A percentile compares a stretch with the other conserved stretches of the same genome.
Evolutionary conservation across 2,113 vertebrate species (phyloP).

Genomic region (Guaruba guarouba): DNA sequence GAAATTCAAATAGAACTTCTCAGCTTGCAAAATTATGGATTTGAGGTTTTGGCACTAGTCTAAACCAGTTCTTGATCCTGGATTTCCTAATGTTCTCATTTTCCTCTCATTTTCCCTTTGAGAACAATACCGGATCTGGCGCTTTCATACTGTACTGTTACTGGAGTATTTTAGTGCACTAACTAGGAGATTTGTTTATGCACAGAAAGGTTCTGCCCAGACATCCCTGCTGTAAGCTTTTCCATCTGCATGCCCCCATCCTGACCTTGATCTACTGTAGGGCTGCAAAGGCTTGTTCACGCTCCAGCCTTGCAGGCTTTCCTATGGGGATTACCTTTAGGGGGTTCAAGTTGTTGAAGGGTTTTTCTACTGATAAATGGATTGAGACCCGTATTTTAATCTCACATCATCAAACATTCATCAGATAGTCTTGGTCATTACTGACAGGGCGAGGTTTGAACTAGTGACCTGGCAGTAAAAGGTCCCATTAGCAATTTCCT

Average conservation of each 20-base stretch:
- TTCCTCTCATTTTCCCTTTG: constrained; percentile 8
- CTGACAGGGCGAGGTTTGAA: constrained; percentile 51
- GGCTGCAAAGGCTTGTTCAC: neutral
- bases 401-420: constrained; percentile 66
- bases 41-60: neutral
- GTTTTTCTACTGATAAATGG: constrained; percentile 51
- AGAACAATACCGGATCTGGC: constrained; percentile 13
- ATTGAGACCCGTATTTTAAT: constrained; percentile 54
- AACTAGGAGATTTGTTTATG: neutral
- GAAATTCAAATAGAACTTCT: neutral
- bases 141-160: accelerated
- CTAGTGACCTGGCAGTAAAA: constrained; percentile 64
- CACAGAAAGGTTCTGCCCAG: neutral
- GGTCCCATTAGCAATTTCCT: constrained; percentile 63
- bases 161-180: neutral
- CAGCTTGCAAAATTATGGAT: neutral
- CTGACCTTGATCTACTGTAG: neutral
- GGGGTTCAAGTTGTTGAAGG: constrained; percentile 42
- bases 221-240: neutral
- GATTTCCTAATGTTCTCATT: constrained; percentile 13
- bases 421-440: constrained; percentile 52
- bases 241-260: constrained; percentile 28
- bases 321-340: neutral
- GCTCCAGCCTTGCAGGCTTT: neutral
- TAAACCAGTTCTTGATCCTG: neutral